Base-by-base conservation (phyloP, 2,113 vertebrate species). In the Clupea harengus region DNA sequence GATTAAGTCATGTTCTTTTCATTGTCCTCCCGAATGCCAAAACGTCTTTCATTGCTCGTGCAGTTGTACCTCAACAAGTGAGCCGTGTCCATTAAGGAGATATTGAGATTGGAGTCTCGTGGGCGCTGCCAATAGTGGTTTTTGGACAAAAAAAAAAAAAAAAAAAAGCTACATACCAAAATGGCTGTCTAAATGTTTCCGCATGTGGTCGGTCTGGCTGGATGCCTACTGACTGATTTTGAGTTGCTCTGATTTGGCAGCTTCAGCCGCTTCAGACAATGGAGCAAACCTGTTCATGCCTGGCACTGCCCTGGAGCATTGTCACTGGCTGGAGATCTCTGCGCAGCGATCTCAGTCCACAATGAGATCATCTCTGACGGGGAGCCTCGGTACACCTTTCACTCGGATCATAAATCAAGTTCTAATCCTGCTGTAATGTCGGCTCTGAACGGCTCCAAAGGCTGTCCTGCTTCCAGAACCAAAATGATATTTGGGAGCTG, bases 151-250 rank as follows among this genome's bases (percentile, higher is more conserved):
- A 64, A 67, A 44, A 39, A 2, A 39, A 39, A 2, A 39, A 39
- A 39, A 39, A 39, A 82, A 39, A 82, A 49, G 67, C 85, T 46
- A 32, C 75, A 80, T 78, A 60, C 67, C 72, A 82, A 89, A 85
- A 86, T 85, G 22, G 82, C 54, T 60, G 57, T 85, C 85, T 88
- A 88, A 91, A 85, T 32, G 82, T 89, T 92, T 92, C 86, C 87
- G 85, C 75, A 87, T 89, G 87, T 82, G 49, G 28, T 32, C 87
- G 52, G 83, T 47, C 83, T 60, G 82, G 85, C 81, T 28, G 28
- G 47, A 60, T 22, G 85, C 88, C 89, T 85, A 46, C 3, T 83
- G 83, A 45, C 60, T 82, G 60, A 67, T 83, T 83, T 67, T 18
- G 39, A 75, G 72, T 52, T 82, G 84, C 82, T 84, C 72, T 84